Base-by-base conservation (phyloP, 1,140 invertebrate species). In the Parasteatoda tepidariorum region DNA sequence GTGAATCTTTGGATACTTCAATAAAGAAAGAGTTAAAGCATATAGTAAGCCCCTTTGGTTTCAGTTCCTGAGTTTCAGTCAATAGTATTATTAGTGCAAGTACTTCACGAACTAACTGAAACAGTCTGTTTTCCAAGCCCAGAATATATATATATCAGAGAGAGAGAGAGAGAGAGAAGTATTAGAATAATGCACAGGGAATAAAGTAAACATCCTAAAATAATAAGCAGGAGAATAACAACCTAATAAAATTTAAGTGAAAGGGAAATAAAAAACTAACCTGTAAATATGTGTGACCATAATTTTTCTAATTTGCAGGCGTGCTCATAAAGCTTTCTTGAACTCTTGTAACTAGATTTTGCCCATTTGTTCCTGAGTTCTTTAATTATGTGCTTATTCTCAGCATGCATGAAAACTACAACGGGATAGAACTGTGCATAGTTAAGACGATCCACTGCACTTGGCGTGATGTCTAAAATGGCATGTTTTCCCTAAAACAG, bases 351-450 rank as follows among this genome's bases (percentile, higher is more conserved):
- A 86, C 6, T 87, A 82, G 28, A 66, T 95, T 96, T 86, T 92
- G 94, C 88, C 94, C 91, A 71, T 93, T 94, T 87, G 92, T 93
- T 86, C 28, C 98, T 91, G 74, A 98, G 90, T 87, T 99, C 97
- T 88, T 99, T 98, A 64, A 99, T 93, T 41, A 96, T 92, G 86
- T 96, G 95, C 88, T 99, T 98, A 76, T 93, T 95, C 87, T 99
- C 98, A 0, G 97, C 95, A 89, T 97, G 95, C 62, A 99, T 91
- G 89, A 98, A 98, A 84, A 99, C 94, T 7, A 99, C 97, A 85
- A 99, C 96, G 0, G 98, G 98, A 90, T 98, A 98, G 89, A 98
- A 97, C 90, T 99, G 97, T 38, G 97, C 97, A 88, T 98, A 98
- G 91, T 99, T 99, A 18, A 99, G 91, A 81, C 97, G 92, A 89